A percentile compares a stretch with the other conserved stretches of the same genome.
Conservation (phyloP, 2,888 invertebrate species). For the Caenorhabditis panamensis region DNA sequence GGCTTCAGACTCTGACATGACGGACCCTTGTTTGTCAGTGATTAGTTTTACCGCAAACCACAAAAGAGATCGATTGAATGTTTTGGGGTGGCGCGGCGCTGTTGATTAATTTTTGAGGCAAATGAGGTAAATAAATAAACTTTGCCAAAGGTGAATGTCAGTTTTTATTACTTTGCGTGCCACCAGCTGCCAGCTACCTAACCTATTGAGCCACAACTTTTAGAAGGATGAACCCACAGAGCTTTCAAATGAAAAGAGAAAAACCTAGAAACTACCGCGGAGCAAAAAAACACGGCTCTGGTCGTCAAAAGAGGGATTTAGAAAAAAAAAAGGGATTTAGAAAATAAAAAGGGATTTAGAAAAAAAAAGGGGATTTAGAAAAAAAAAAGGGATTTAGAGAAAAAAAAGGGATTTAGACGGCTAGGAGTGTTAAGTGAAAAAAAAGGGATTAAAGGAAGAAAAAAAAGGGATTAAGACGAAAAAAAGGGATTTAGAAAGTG, state of each 20-base stretch:
- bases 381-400: too few species aligned
- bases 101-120: constrained; percentile 45
- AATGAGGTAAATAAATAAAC: constrained; percentile 1
- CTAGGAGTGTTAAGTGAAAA: too few species aligned
- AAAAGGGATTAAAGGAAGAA: too few species aligned
- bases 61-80: constrained; percentile 23
- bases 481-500: too few species aligned
- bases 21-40: constrained; percentile 44
- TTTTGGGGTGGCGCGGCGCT: constrained; percentile 19
- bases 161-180: constrained; percentile 35
- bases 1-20: constrained; percentile 22
- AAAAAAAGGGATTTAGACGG: too few species aligned
- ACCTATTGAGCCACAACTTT: not conserved
- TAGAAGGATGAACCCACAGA: not conserved
- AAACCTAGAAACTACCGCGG: not conserved
- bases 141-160: constrained; percentile 27
- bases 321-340: too few species aligned
- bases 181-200: constrained; percentile 31
- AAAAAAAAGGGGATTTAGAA: too few species aligned
- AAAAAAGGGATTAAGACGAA: too few species aligned
- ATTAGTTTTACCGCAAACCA: constrained; percentile 48
- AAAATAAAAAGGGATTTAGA: too few species aligned
- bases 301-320: too few species aligned
- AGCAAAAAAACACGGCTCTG: not conserved
- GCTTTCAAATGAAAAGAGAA: not conserved